Evolutionary conservation across 2,797 vertebrate genomes (phyloP), one percentile per base, ranked within the genome.

Genomic region (Brotogeris chrysoptera): DNA sequence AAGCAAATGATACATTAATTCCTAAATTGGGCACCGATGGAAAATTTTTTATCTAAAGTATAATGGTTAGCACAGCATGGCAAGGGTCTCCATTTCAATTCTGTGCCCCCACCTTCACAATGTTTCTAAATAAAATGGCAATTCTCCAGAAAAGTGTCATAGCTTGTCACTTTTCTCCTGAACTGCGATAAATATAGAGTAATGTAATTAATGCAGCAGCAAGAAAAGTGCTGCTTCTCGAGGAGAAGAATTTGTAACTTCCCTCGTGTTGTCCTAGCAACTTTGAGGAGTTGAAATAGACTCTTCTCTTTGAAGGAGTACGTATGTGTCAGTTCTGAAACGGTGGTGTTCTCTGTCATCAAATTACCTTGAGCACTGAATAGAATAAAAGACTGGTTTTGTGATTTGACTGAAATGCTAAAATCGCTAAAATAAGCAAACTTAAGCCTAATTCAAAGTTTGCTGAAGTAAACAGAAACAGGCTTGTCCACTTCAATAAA

Each of bases 181-280:
- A 92, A 64, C 64, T 53, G 61, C 2, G 23, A 92, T 55, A 92
- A 94, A 92, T 90, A 85, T 71, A 86, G 66, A 79, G n/a, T 53
- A 86, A 83, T 59, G 36, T 73, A 86, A 95, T 86, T 92, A 88
- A 92, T 66, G 55, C 55, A 64, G 41, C 50, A 77, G 64, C 43
- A 70, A 65, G 65, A 86, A 80, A 84, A 90, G 73, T 36, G 69
- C 49, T 80, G 55, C 39, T 96, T 27, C 87, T 80, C 0, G 0
- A 85, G 55, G 5, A 84, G 66, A 63, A 52, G 38, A 73, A 91
- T 77, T 83, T 16, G 0, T 65, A 92, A 88, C 69, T 91, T 93
- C 39, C 69, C 32, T 78, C 3, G 0, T 52, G 87, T 92, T 88
- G 80, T 95, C 89, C 69, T 93, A 83, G 93, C 80, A 93, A 96